Conservation (phyloP, 2,113 vertebrate species). For the Columbina picui region DNA sequence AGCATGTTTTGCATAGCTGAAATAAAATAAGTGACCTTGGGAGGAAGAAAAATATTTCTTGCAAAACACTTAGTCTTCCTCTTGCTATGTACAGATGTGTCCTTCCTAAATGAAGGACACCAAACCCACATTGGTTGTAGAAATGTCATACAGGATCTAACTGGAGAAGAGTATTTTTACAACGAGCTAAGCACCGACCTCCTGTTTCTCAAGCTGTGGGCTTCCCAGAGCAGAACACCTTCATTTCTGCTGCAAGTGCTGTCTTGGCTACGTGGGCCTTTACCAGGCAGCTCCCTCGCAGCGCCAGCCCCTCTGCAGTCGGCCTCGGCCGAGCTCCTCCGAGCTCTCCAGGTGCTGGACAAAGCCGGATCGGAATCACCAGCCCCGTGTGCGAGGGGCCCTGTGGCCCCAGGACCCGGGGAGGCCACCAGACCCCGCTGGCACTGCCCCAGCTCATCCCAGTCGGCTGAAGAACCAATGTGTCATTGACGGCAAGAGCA, state of each 20-base stretch:
- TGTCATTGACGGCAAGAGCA: not conserved
- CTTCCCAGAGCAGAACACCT: not conserved
- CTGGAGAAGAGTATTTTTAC: not conserved
- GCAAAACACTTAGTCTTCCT: constrained; percentile 3
- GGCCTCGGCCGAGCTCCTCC: not conserved
- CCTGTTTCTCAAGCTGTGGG: not conserved
- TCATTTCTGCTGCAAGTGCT: not conserved
- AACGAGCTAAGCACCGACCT: not conserved
- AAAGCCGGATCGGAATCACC: not conserved
- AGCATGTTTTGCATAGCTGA: constrained; percentile 35
- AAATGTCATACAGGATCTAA: not conserved
- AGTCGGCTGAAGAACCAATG: not conserved
- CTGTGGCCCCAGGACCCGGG: not conserved
- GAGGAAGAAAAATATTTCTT: not conserved
- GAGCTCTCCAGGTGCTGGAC: accelerated
- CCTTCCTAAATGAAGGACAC: not conserved
- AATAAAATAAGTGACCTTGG: not conserved
- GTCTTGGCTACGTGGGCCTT: accelerated
- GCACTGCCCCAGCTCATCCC: not conserved
- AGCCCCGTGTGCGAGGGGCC: not conserved
- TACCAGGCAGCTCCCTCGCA: too few relatives aligned
- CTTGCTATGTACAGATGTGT: not conserved
- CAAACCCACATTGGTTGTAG: not conserved
- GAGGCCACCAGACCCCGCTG: not conserved
- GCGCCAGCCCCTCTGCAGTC: accelerated